Evolutionary conservation across 2,797 vertebrate species (phyloP), one percentile per base, ranked within the genome.

Genomic region (Sebastes taczanowskii): DNA sequence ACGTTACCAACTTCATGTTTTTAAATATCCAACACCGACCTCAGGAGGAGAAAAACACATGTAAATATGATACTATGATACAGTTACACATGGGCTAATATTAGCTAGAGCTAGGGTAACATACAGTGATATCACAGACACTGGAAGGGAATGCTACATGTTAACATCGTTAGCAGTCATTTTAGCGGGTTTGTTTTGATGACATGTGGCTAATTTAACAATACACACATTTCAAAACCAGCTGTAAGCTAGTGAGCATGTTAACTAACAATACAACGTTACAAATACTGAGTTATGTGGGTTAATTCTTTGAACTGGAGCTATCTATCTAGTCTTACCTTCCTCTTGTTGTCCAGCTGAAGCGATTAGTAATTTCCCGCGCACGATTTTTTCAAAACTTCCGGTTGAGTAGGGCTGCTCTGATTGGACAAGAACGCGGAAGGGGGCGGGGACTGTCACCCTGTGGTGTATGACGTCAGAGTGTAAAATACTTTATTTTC

Each of bases 1-100:
- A 98, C 1, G 98, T 99, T 81, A 98, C 96, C 67, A 99, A 97
- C 93, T 99, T 99, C 98, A 99, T 99, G 27, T 81, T 56, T 3
- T 53, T 20, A 4, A 65, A 8, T 60, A n/a, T 23, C 5, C 23
- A 35, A 55, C 29, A 25, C 46, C 3, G 7, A 69, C 27, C 25
- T 71, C 4, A 6, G 20, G 32, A 11, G 56, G 1, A 22, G 16
- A 38, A n/a, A 30, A 27, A 27, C 27, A 70, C 6, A 65, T 2
- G 2, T 10, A 23, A 2, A 14, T 23, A 9, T 6, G 0, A 38
- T 4, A 35, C 4, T 25, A 35, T 35, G 34, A 35, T 14, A 9
- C 11, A 5, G 9, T 46, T 71, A 38, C 18, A 6, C 29, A 22
- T 14, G 1, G 6, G 22, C 7, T n/a, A 2, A 9, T 0, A 53